phyloP scores from a whole-genome alignment of 2,113 vertebrate genomes.

The Noctilio leporinus region DNA sequence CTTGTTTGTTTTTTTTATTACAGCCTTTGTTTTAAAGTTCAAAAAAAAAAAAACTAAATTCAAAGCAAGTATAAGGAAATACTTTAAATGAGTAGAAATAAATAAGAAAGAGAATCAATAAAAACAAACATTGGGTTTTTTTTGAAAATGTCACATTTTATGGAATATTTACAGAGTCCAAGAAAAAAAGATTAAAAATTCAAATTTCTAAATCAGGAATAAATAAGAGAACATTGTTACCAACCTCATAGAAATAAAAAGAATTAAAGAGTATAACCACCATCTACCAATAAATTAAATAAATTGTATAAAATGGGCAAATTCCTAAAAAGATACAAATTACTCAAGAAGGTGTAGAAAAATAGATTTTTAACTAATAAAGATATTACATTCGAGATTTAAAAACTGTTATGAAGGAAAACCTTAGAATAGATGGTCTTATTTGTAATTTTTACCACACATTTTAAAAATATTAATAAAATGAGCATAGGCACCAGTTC shows the following conservation, averaged over 20 bases:
- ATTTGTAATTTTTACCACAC: neutral
- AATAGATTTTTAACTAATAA: neutral
- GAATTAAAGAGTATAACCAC: neutral
- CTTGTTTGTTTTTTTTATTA: too few relatives aligned
- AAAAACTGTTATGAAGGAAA: neutral
- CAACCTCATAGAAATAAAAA: neutral
- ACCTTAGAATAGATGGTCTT: neutral
- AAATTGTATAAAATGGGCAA: neutral
- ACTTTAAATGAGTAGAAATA: neutral
- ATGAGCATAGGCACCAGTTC: neutral
- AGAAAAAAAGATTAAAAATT: neutral
- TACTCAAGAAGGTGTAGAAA: neutral
- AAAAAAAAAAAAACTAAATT: neutral
- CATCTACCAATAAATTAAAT: neutral
- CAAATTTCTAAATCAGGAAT: neutral
- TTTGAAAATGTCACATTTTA: neutral
- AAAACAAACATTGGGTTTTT: neutral
- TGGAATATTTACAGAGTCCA: neutral
- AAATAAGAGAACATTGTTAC: neutral
- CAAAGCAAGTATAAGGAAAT: neutral
- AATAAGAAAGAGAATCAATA: neutral
- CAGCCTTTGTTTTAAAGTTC: too few relatives aligned
- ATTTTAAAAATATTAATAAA: neutral
- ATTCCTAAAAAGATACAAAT: neutral
- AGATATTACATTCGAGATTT: neutral